These are phyloP conservation scores for Drosophila novamexicana DNA, from an alignment of 1,140 invertebrate species.

Conservation along the genomic window DNA sequence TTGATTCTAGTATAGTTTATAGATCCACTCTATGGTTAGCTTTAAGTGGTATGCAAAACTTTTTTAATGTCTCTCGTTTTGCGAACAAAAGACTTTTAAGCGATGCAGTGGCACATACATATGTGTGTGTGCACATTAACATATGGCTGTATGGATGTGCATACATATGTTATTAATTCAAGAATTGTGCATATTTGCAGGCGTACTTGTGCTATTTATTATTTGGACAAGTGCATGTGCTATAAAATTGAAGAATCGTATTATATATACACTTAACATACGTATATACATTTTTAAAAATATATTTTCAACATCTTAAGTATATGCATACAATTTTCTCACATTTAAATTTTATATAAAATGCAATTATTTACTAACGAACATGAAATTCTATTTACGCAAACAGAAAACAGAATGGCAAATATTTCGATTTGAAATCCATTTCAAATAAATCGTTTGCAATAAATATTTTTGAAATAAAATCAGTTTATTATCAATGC, in stretches of 20 bases:
- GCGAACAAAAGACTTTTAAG: neutral
- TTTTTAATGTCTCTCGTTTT: neutral
- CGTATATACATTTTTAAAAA: slow-evolving; percentile 27
- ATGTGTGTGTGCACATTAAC: slow-evolving; percentile 11
- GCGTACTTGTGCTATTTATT: slow-evolving; percentile 56
- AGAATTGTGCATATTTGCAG: slow-evolving; percentile 55
- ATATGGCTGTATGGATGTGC: slow-evolving; percentile 4
- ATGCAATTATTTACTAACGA: slow-evolving; percentile 47
- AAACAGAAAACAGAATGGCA: slow-evolving; percentile 37
- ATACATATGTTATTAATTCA: slow-evolving; percentile 38
- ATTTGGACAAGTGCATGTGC: slow-evolving; percentile 75
- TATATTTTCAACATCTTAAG: slow-evolving; percentile 5
- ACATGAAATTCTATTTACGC: slow-evolving; percentile 56
- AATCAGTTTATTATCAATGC: neutral
- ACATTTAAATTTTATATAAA: slow-evolving; percentile 56
- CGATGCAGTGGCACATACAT: neutral
- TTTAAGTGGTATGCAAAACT: slow-evolving; percentile 2
- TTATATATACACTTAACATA: neutral
- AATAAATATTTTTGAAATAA: slow-evolving; percentile 34
- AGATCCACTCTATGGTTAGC: neutral
- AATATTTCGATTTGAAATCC: slow-evolving; percentile 29
- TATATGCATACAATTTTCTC: slow-evolving; percentile 10
- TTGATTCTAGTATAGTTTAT: neutral
- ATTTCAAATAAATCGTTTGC: slow-evolving; percentile 32
- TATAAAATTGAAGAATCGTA: slow-evolving; percentile 18